Base-by-base conservation (phyloP, 2,797 vertebrate genomes). In the Danio albolineatus region DNA sequence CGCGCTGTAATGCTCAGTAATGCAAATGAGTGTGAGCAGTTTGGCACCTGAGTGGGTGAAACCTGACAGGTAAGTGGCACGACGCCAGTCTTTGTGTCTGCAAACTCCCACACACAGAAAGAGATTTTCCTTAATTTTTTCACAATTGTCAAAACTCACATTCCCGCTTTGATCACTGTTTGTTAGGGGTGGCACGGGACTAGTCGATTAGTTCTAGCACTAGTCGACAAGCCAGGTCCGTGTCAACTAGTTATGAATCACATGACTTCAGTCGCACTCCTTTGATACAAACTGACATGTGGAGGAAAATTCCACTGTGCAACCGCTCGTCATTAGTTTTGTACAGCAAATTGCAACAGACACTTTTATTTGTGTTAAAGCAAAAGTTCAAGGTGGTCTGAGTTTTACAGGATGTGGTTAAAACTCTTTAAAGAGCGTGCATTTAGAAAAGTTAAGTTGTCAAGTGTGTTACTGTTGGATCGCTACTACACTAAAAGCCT, bases 21-120 rank as follows among this genome's bases (percentile, higher is more conserved):
- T 74, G 83, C 65, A 84, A 81, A 84, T 79, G 65, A 78, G 79
- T 4, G 49, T 46, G 57, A 71, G 57, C 49, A 51, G 51, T 17
- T 66, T 74, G 83, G 19, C 82, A 78, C 69, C 56, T 46, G 79
- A 79, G 78, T 69, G 76, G 79, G 73, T 71, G 73, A 77, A 36
- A 73, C 59, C 67, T 61, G 81, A 80, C 75, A 71, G 64, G 74
- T 73, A 80, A 82, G 62, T 79, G 77, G 61, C 84, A 81, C 39
- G 38, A 71, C 41, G 60, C 39, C 43, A 85, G 78, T 51, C 59
- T 49, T 73, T 74, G 74, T 53, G 75, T 73, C 75, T 78, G 56
- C 38, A 70, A 61, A 53, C 73, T 39, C 66, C 62, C 67, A 83
- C 60, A 53, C 54, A 74, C 67, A 56, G 48, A 83, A 43, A 76